Evolutionary conservation across 2,797 vertebrate genomes (phyloP).

Genomic region (Mormyrus hasselquistii): DNA sequence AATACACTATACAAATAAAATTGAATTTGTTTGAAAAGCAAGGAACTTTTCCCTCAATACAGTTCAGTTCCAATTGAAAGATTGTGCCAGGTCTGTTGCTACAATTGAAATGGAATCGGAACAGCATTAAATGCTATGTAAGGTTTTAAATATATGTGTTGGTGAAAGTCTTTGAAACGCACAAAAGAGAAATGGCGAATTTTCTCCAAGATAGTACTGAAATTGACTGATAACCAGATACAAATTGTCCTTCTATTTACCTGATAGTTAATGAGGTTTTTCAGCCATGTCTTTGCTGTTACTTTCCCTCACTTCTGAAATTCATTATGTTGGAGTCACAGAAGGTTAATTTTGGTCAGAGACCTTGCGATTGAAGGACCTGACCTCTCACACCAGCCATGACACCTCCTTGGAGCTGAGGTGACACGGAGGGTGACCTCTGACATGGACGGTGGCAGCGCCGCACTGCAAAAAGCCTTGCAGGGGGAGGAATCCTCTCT

Average conservation of each 20-base stretch:
- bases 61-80: neutral
- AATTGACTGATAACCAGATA: neutral
- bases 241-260: conserved; percentile 20
- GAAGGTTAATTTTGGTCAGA: conserved; percentile 86
- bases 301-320: conserved; percentile 77
- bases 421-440: conserved; percentile 79
- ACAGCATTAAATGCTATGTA: neutral
- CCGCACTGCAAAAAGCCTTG: conserved; percentile 64
- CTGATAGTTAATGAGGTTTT: conserved; percentile 24
- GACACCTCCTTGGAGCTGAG: conserved; percentile 65
- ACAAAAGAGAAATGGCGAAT: neutral
- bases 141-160: neutral
- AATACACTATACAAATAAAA: neutral
- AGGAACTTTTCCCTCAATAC: neutral
- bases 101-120: neutral
- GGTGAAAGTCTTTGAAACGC: neutral
- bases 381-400: conserved; percentile 70
- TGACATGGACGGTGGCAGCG: conserved; percentile 80
- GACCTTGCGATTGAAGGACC: conserved; percentile 83
- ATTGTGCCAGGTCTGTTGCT: neutral
- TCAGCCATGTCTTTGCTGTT: conserved; percentile 47
- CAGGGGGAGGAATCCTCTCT: conserved; percentile 40
- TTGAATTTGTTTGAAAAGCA: neutral
- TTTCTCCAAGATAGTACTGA: neutral
- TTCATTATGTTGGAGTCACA: conserved; percentile 86